Evolutionary conservation across 2,113 vertebrate genomes (phyloP).

Genomic region (Corythaeola cristata): DNA sequence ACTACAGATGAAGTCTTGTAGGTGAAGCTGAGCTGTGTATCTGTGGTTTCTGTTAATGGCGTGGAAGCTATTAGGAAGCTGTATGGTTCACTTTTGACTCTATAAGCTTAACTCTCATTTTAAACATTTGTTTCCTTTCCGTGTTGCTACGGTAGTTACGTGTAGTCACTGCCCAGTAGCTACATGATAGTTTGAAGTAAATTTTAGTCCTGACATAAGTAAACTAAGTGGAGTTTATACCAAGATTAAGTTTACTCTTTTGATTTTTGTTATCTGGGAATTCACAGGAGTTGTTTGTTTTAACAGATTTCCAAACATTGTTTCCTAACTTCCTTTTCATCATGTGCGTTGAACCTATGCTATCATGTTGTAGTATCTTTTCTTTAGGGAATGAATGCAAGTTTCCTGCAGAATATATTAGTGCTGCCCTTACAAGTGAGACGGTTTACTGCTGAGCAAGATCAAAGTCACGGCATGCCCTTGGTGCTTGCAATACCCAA

Average conservation of each 20-base stretch:
- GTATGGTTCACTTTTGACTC: neutral
- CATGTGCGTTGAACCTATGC: neutral
- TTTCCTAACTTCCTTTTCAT: neutral
- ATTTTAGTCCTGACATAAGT: neutral
- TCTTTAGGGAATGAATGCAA: neutral
- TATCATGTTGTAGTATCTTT: neutral
- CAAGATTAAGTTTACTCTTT: neutral
- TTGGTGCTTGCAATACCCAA: neutral
- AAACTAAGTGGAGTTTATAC: neutral
- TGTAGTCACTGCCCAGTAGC: neutral
- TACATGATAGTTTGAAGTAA: neutral
- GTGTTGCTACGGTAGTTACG: neutral
- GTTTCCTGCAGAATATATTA: neutral
- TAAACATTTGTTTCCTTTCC: neutral
- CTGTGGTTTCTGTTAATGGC: neutral
- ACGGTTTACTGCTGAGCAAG: neutral
- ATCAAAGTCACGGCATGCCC: neutral
- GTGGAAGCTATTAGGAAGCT: rapidly evolving
- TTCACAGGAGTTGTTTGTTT: neutral
- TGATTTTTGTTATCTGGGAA: neutral
- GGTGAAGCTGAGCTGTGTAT: neutral
- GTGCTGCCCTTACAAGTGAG: neutral
- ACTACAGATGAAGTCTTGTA: neutral
- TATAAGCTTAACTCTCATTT: neutral
- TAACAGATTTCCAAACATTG: neutral